Evolutionary conservation across 2,888 invertebrate species (phyloP), one percentile per base, ranked within the genome.

Genomic region (Willowsia nigromaculata): DNA sequence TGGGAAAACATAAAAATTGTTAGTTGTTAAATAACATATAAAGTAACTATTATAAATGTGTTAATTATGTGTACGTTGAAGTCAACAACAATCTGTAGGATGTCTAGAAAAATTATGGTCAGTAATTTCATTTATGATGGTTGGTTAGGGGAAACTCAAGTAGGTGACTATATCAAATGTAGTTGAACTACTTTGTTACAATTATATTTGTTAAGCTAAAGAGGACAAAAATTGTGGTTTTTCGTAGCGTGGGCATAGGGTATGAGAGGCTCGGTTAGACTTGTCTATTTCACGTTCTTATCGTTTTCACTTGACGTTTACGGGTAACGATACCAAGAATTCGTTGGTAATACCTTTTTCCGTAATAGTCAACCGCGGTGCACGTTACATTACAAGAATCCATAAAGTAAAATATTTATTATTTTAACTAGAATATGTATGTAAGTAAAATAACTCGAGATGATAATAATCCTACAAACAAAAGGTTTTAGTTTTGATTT

Each of bases 261-360:
- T 22, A 22, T 37, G 18, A 80, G 18, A 80, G 59, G 40, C 80
- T 80, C 80, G 30, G 15, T 4, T 56, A 74, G 43, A 82, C 56
- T 74, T 71, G 59, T 62, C 74, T 78, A 53, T 78, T 80, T 84
- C 76, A 59, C 83, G 76, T 80, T 80, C 80, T 80, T 80, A 80
- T 84, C 88, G 83, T 88, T 88, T 83, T 85, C 78, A 84, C 83
- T 88, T 88, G 88, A 80, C 83, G 53, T 27, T 68, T 78, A 84
- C 80, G 89, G 85, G 71, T 84, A 65, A 50, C 50, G 27, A 76
- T 83, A 88, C 83, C 43, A 53, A 71, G 33, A 62, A 33, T 22
- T n/a, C 25, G 30, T 85, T 74, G 71, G 65, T 78, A 81, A 15
- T 68, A 84, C 71, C 53, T 62, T 82, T 68, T 89, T 81, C 88